These are phyloP conservation scores for honey bee (Apis mellifera) DNA, from an alignment of 1,140 invertebrate genomes.

Conservation along the genomic window DNA sequence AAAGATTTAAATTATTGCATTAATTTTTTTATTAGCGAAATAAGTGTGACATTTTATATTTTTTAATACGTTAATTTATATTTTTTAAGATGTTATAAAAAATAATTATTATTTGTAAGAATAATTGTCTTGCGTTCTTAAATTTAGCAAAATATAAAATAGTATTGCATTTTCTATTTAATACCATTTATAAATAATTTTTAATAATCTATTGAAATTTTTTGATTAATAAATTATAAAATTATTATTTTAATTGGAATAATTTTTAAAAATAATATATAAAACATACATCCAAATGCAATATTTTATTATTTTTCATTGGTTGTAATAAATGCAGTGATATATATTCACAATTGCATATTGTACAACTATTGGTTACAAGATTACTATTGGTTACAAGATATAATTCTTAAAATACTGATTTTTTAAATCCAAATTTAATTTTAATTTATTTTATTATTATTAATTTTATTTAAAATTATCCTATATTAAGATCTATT, in stretches of 20 bases:
- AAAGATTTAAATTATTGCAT: neutral
- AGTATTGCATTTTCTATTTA: neutral
- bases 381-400: neutral
- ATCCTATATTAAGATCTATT: neutral
- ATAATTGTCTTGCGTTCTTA: neutral
- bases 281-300: neutral
- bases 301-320: conserved; percentile 18
- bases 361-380: conserved; percentile 21
- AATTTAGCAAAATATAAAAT: neutral
- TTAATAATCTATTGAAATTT: neutral
- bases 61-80: neutral
- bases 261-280: neutral
- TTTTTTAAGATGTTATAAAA: neutral
- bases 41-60: no score
- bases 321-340: neutral
- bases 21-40: neutral
- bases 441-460: neutral
- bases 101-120: no score
- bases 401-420: conserved; percentile 1
- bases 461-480: neutral
- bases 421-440: conserved; percentile 1
- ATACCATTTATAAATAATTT: neutral
- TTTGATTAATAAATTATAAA: neutral
- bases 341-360: neutral
- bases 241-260: neutral